These are phyloP conservation scores for Glaucomys volans DNA, from an alignment of 2,113 vertebrate species.

Conservation along the genomic window DNA sequence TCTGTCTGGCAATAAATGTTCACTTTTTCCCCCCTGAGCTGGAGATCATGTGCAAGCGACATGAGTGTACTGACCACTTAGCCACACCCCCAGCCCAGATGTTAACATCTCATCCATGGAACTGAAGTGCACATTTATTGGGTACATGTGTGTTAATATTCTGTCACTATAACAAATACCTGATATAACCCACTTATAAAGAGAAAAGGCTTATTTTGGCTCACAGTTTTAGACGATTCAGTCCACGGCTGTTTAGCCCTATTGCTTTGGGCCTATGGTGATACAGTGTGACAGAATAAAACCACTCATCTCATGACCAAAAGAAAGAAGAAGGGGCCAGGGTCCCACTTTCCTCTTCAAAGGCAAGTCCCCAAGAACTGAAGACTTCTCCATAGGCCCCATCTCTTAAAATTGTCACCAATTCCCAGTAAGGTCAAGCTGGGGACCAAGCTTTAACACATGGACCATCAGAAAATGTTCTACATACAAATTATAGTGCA, in stretches of 20 bases:
- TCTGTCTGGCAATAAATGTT: neutral
- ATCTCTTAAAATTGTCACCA: neutral
- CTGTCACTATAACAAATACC: no score
- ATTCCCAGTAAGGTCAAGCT: neutral
- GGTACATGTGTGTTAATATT: neutral
- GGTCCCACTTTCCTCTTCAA: neutral
- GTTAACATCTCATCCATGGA: neutral
- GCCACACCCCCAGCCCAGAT: neutral
- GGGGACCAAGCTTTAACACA: neutral
- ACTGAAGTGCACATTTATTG: neutral
- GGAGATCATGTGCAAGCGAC: neutral
- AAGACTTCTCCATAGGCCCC: neutral
- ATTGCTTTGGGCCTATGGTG: neutral
- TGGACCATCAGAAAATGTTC: neutral
- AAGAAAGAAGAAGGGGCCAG: neutral
- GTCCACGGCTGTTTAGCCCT: neutral
- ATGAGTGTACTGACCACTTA: neutral
- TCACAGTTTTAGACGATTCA: neutral
- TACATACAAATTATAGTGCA: neutral
- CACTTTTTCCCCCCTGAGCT: neutral
- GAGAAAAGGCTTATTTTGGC: no score
- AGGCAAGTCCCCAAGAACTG: neutral
- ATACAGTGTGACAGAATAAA: neutral
- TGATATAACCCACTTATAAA: neutral
- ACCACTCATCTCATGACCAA: neutral